phyloP scores from a whole-genome alignment of 2,888 invertebrate genomes.

The Incurvaria masculella region DNA sequence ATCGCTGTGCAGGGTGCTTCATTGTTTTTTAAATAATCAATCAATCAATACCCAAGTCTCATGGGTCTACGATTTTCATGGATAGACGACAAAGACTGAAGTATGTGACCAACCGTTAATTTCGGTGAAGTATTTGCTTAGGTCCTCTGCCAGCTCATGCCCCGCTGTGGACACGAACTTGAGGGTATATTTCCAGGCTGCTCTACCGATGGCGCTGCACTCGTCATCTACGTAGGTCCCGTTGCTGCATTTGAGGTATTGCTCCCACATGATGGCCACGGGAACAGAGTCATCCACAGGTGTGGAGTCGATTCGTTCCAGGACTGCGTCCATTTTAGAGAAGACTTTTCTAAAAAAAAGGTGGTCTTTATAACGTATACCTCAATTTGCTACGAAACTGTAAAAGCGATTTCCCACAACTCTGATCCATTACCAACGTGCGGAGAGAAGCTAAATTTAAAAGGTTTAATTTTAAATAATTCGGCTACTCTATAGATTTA shows the following conservation, averaged over 20 bases:
- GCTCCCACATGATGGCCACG: slow-evolving; percentile 29
- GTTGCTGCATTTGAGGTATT: slow-evolving; percentile 25
- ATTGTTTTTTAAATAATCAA: too few species aligned
- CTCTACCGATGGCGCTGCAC: slow-evolving; percentile 26
- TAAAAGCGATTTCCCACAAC: too few species aligned
- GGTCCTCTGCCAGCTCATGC: slow-evolving; percentile 28
- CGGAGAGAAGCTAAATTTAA: too few species aligned
- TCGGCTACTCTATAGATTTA: too few species aligned
- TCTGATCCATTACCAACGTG: too few species aligned
- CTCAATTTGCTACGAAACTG: too few species aligned
- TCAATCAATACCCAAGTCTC: too few species aligned
- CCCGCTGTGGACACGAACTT: slow-evolving; percentile 30
- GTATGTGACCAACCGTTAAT: slow-evolving; percentile 30
- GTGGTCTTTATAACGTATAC: too few species aligned
- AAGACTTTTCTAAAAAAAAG: slow-evolving; percentile 25
- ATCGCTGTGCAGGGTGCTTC: too few species aligned
- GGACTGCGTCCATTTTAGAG: slow-evolving; percentile 32
- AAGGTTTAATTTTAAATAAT: too few species aligned
- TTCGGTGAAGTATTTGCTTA: slow-evolving; percentile 37
- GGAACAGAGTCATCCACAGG: slow-evolving; percentile 19
- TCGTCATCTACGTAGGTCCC: slow-evolving; percentile 16
- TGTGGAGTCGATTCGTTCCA: slow-evolving; percentile 27
- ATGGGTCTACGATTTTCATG: background rate
- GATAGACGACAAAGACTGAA: background rate
- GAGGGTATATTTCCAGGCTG: slow-evolving; percentile 29